Percentiles rank a stretch among this genome's conserved stretches.
These are phyloP conservation scores for Armadillidium nasatum DNA, from an alignment of 1,140 invertebrate species.

Conservation along the genomic window DNA sequence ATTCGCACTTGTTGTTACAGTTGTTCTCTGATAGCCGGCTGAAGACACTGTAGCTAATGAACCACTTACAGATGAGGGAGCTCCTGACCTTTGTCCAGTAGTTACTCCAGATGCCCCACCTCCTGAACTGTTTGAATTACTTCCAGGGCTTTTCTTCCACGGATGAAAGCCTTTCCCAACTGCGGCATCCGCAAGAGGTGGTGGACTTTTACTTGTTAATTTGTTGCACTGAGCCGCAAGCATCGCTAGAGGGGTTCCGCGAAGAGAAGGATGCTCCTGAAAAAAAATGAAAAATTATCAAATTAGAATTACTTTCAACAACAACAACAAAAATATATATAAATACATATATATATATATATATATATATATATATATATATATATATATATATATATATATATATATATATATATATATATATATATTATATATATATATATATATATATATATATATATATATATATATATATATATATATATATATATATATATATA, in stretches of 20 bases:
- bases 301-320: too few species aligned
- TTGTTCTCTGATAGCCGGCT: slow-evolving; percentile 40
- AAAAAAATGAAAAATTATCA: slow-evolving; percentile 54
- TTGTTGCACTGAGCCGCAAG: slow-evolving; percentile 97
- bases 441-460: too few species aligned
- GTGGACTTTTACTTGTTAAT: slow-evolving; percentile 87
- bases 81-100: slow-evolving; percentile 42
- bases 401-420: too few species aligned
- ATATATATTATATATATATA: too few species aligned
- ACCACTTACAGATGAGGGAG: slow-evolving; percentile 44
- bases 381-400: too few species aligned
- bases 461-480: too few species aligned
- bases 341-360: too few species aligned
- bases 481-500: too few species aligned
- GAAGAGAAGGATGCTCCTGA: slow-evolving; percentile 90
- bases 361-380: too few species aligned
- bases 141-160: slow-evolving; percentile 71
- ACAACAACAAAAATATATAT: too few species aligned
- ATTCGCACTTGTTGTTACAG: slow-evolving; percentile 39
- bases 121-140: slow-evolving; percentile 32
- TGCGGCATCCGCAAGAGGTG: slow-evolving; percentile 88
- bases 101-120: slow-evolving; percentile 37
- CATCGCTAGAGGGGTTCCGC: slow-evolving; percentile 93
- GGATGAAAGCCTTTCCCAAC: slow-evolving; percentile 96
- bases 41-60: slow-evolving; percentile 34